Evolutionary conservation across 2,797 vertebrate species (phyloP), one percentile per base, ranked within the genome.

Genomic region (Naso thynnoides): DNA sequence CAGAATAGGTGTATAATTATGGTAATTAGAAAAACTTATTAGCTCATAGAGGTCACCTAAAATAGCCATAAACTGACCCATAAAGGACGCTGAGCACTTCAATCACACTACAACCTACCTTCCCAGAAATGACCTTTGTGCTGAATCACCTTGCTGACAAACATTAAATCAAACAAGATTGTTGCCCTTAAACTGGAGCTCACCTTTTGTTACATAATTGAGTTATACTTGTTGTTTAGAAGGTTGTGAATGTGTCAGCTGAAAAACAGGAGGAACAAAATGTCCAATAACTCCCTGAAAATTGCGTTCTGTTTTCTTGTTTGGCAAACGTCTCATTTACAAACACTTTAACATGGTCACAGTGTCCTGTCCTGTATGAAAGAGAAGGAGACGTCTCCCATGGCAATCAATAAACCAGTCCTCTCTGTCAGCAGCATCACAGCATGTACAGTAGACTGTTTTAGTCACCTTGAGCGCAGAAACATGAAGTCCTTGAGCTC

Each of bases 351-450:
- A 4, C 18, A 24, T 52, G 14, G 26, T 60, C 57, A 58, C 47
- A 38, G 53, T 47, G 39, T 5, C 23, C 53, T 29, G 49, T 48
- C 42, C 74, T 52, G 10, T 36, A 11, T 45, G 41, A 59, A 39
- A 50, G 42, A 55, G 11, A 16, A 45, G 38, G 49, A 60, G 16
- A 61, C 54, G 24, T 27, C 77, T 78, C 59, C 65, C 41, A 8
- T 82, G 48, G 48, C 70, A 47, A 82, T 88, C 87, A 33, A 88
- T 88, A 61, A 41, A 5, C 49, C 70, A 15, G 54, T 65, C 68
- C 50, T 59, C 45, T 45, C 69, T 6, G 54, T 85, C 81, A 58
- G 82, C 83, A 64, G 36, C 39, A 1, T 72, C 15, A 47, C 76
- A 38, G 33, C 8, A 1, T 9, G 52, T 18, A 50, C 55, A 53